Conservation (phyloP, 2,888 invertebrate genomes). For the Zelleria hepariella region DNA sequence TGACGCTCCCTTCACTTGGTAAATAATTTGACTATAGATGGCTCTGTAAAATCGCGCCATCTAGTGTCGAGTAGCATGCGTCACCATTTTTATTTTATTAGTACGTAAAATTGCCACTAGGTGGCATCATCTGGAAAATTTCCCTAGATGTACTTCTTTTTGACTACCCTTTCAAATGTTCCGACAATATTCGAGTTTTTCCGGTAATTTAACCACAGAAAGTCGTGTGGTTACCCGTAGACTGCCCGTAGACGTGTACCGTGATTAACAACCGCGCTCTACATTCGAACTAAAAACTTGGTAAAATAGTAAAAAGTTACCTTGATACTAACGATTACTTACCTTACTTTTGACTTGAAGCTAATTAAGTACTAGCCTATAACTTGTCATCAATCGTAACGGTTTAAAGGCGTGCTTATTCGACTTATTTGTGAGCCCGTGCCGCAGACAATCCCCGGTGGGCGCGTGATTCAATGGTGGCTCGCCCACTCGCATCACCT, state of each 20-base stretch:
- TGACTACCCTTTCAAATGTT: background rate
- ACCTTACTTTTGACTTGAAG: background rate
- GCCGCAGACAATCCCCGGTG: slow-evolving; percentile 42
- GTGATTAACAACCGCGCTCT: no score
- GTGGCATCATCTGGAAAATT: background rate
- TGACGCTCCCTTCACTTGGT: background rate
- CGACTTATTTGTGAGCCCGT: slow-evolving; percentile 23
- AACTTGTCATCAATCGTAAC: slow-evolving; percentile 13
- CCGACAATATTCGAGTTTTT: background rate
- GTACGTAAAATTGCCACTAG: background rate
- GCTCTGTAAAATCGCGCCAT: background rate
- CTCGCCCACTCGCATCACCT: slow-evolving; percentile 25
- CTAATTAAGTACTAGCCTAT: background rate
- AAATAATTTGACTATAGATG: background rate
- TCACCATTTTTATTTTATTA: background rate
- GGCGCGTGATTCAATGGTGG: slow-evolving; percentile 52
- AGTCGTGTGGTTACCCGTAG: background rate
- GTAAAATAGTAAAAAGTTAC: no score
- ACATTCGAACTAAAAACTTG: no score
- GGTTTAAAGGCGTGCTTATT: slow-evolving; percentile 24
- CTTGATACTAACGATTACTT: no score
- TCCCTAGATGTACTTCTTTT: background rate
- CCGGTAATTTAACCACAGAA: background rate
- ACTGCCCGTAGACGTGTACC: no score
- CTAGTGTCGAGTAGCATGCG: background rate